phyloP scores from a whole-genome alignment of 2,797 vertebrate genomes.

The Echiichthys vipera region DNA sequence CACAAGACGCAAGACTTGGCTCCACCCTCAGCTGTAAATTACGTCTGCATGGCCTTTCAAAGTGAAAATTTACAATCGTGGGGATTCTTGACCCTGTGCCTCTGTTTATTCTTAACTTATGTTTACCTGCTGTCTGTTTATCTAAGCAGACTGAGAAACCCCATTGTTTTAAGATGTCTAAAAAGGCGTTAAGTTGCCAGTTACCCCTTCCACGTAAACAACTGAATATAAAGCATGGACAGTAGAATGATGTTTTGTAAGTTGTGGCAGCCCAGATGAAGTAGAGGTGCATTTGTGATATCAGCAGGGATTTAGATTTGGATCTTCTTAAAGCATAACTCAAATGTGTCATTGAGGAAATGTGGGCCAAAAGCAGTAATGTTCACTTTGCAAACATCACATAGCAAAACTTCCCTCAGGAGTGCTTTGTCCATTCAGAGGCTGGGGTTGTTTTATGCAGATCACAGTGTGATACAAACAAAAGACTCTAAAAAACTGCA shows the following conservation, averaged over 20 bases:
- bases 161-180: conserved; percentile 18
- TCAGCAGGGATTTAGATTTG: conserved; percentile 59
- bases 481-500: conserved; percentile 20
- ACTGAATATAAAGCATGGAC: background rate
- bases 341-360: conserved; percentile 49
- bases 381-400: conserved; percentile 38
- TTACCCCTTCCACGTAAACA: conserved; percentile 34
- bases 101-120: conserved; percentile 47
- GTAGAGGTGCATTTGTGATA: conserved; percentile 30
- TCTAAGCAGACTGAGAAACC: conserved; percentile 34
- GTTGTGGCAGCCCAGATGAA: conserved; percentile 23
- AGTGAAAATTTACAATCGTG: conserved; percentile 36
- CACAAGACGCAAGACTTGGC: conserved; percentile 6
- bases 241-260: conserved; percentile 14
- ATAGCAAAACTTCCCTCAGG: conserved; percentile 7
- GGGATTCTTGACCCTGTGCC: conserved; percentile 31
- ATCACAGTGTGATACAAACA: conserved; percentile 16
- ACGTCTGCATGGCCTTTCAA: conserved; percentile 26
- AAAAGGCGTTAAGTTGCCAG: conserved; percentile 27
- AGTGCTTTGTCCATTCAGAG: conserved; percentile 49
- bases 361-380: conserved; percentile 49
- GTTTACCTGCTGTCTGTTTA: conserved; percentile 58
- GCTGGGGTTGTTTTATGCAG: conserved; percentile 43
- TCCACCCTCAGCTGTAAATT: conserved; percentile 31
- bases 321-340: conserved; percentile 64